Percentiles rank a stretch among this genome's conserved stretches.
phyloP scores from a whole-genome alignment of 2,113 vertebrate species.

The Mus pahari region DNA sequence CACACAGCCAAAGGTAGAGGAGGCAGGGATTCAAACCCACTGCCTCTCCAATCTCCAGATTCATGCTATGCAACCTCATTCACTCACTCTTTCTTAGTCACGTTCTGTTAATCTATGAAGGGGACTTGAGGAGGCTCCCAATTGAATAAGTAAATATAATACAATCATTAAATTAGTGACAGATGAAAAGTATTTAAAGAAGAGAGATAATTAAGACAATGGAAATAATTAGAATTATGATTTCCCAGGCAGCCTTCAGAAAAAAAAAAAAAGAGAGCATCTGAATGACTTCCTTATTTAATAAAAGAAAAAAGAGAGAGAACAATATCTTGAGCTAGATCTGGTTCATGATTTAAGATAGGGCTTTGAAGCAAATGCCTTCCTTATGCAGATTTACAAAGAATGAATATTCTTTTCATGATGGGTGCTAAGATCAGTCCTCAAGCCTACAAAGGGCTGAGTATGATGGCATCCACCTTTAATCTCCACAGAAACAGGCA shows the following conservation, averaged over 20 bases:
- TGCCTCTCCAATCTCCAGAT: conserved; percentile 1
- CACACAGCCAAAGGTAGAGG: not conserved
- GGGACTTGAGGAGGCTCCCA: not conserved
- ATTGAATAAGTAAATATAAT: conserved; percentile 3
- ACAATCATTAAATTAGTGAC: not conserved
- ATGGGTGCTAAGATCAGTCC: not conserved
- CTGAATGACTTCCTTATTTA: not conserved
- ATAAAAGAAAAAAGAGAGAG: not conserved
- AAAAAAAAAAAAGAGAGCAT: not conserved
- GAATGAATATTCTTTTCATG: not conserved
- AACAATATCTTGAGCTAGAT: not conserved
- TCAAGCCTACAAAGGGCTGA: not conserved
- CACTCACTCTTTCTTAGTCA: not conserved
- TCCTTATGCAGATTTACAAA: not conserved
- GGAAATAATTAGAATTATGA: conserved; percentile 32
- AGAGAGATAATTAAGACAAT: not conserved
- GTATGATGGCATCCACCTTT: not conserved
- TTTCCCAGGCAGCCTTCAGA: not conserved
- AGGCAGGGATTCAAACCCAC: not conserved
- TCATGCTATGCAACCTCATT: not conserved
- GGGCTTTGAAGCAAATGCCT: not conserved
- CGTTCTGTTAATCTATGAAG: not conserved
- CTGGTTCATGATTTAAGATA: not conserved
- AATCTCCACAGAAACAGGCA: not conserved
- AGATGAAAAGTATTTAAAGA: not conserved